These are phyloP conservation scores for Phalacrocorax brasilianus DNA, from an alignment of 2,113 vertebrate genomes.

Conservation along the genomic window DNA sequence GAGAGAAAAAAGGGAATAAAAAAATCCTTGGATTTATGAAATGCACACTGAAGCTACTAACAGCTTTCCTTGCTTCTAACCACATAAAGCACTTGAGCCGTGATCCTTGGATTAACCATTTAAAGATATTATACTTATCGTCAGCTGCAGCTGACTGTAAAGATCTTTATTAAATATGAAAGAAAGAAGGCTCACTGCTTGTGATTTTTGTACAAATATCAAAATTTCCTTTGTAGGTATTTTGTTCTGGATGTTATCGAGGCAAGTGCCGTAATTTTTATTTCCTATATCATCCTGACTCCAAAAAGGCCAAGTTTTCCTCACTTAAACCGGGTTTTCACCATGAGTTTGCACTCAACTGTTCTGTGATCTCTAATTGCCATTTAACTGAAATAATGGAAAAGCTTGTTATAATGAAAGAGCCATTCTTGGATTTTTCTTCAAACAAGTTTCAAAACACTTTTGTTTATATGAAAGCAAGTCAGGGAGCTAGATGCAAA, in stretches of 20 bases:
- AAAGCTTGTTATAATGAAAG: background rate
- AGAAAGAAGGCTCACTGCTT: slow-evolving; percentile 13
- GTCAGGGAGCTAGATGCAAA: background rate
- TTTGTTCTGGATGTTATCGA: background rate
- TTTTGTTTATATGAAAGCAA: background rate
- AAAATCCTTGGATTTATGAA: slow-evolving; percentile 64
- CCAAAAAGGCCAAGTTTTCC: background rate
- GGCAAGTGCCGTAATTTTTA: background rate
- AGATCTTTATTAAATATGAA: slow-evolving; percentile 71
- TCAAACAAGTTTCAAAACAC: background rate
- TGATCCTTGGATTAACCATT: slow-evolving; percentile 74
- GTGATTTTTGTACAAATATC: slow-evolving; percentile 46
- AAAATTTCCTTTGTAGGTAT: background rate
- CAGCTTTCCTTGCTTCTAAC: slow-evolving; percentile 55
- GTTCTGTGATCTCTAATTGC: background rate
- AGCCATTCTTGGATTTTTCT: background rate
- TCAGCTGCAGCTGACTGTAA: slow-evolving; percentile 64
- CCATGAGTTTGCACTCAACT: background rate
- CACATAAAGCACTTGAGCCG: slow-evolving; percentile 61
- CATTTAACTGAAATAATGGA: background rate
- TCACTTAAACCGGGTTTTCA: background rate
- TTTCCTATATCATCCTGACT: background rate
- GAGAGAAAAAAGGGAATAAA: background rate
- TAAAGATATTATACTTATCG: slow-evolving; percentile 71
- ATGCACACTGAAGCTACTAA: slow-evolving; percentile 37